Conservation (phyloP, 2,113 vertebrate genomes). For the Sceloporus undulatus region DNA sequence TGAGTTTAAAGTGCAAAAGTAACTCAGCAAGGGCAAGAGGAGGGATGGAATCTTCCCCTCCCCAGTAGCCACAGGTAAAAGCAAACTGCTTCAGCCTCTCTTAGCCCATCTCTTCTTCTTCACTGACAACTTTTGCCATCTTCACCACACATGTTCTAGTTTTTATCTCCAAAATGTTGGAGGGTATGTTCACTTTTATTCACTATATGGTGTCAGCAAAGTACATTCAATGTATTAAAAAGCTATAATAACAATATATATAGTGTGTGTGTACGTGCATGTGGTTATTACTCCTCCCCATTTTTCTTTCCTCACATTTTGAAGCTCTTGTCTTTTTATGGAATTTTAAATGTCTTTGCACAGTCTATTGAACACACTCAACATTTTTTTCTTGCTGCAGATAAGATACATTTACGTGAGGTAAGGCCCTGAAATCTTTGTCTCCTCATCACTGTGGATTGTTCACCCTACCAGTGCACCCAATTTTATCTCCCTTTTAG, state of each 20-base stretch:
- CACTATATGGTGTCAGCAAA: background rate
- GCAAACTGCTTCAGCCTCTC: too few relatives aligned
- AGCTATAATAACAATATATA: background rate
- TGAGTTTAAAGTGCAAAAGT: too few relatives aligned
- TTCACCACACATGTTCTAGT: too few relatives aligned
- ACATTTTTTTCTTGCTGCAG: background rate
- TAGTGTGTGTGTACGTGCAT: too few relatives aligned
- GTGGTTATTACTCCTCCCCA: background rate
- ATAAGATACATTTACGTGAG: slow-evolving; percentile 12
- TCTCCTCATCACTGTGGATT: background rate
- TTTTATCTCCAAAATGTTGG: too few relatives aligned
- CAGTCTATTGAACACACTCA: background rate
- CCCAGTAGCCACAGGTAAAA: too few relatives aligned
- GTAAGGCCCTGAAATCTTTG: background rate
- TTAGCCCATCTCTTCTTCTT: too few relatives aligned
- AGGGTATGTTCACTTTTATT: background rate
- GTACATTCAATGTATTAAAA: background rate
- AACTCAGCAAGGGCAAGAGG: too few relatives aligned
- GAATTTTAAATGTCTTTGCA: background rate
- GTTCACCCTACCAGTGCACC: background rate
- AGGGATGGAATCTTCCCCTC: too few relatives aligned
- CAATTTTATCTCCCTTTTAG: slow-evolving; percentile 5
- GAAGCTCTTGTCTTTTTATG: background rate
- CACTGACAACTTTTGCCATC: too few relatives aligned
- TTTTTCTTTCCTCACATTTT: background rate